These are phyloP conservation scores for Borostomias antarcticus DNA, from an alignment of 2,797 vertebrate species.

Conservation along the genomic window DNA sequence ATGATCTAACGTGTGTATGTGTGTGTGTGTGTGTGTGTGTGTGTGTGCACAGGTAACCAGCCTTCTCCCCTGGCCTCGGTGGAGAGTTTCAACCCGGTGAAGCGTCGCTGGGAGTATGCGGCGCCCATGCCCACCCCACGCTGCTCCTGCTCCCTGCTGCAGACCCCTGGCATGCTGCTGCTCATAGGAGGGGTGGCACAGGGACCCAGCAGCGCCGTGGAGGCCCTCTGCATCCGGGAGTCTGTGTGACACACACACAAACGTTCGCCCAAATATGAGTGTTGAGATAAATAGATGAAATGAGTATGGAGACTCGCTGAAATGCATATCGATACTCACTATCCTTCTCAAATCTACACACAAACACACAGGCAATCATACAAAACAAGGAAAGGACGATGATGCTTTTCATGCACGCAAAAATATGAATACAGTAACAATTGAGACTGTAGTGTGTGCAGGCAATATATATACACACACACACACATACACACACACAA, in stretches of 20 bases:
- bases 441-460: no score
- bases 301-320: no score
- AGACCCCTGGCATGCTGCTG: conserved; percentile 81
- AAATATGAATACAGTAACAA: conserved; percentile 32
- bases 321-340: no score
- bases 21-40: conserved; percentile 14
- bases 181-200: conserved; percentile 94
- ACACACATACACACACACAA: conserved; percentile 16
- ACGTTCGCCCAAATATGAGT: neutral
- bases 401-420: conserved; percentile 28
- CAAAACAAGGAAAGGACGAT: conserved; percentile 6
- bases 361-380: conserved; percentile 18
- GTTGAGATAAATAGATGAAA: no score
- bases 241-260: conserved; percentile 75
- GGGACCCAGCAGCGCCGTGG: conserved; percentile 90
- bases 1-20: neutral
- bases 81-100: conserved; percentile 89
- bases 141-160: conserved; percentile 89
- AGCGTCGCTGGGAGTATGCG: conserved; percentile 89
- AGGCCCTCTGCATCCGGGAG: conserved; percentile 88
- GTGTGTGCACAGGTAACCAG: conserved; percentile 83
- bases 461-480: conserved; percentile 19
- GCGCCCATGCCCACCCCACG: conserved; percentile 89
- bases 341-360: no score
- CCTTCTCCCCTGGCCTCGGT: conserved; percentile 87